Evolutionary conservation across 1,140 invertebrate genomes (phyloP).

Genomic region (Eufriesea mexicana): DNA sequence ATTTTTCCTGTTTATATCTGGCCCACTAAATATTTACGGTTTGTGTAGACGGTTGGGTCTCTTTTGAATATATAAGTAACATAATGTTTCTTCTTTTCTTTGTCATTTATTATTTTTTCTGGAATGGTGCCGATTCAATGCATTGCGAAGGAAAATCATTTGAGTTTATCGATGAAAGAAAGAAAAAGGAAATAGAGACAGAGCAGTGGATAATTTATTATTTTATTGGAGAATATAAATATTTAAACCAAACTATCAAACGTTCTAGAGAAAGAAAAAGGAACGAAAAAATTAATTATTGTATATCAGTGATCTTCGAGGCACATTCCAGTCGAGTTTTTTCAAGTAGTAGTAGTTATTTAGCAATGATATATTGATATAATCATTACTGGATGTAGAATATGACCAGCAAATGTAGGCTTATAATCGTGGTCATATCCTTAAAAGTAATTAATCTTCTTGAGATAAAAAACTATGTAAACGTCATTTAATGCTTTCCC

Average conservation of each 20-base stretch:
- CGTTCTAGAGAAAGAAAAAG: not conserved
- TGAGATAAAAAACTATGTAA: conserved; percentile 78
- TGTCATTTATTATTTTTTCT: conserved; percentile 56
- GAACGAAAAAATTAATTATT: conserved; percentile 3
- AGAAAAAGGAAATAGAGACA: not conserved
- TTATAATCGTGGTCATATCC: conserved; percentile 69
- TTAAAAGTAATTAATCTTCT: conserved; percentile 79
- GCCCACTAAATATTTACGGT: conserved; percentile 50
- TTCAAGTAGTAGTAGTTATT: conserved; percentile 76
- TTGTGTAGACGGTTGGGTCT: conserved; percentile 54
- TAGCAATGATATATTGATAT: conserved; percentile 74
- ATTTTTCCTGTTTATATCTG: conserved; percentile 46
- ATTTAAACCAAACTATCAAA: not conserved
- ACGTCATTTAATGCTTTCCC: conserved; percentile 83
- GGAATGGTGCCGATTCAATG: conserved; percentile 50
- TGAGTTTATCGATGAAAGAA: not conserved
- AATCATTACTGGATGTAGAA: conserved; percentile 63
- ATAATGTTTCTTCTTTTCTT: conserved; percentile 61
- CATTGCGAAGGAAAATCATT: not conserved
- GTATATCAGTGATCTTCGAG: conserved; percentile 15
- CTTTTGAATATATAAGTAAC: conserved; percentile 53
- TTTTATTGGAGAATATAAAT: not conserved
- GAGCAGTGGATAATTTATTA: not conserved
- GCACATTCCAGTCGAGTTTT: conserved; percentile 78
- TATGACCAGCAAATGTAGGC: conserved; percentile 46